A percentile compares a stretch with the other conserved stretches of the same genome.
Conservation (phyloP, 2,113 vertebrate species). For the Lasiurus borealis region DNA sequence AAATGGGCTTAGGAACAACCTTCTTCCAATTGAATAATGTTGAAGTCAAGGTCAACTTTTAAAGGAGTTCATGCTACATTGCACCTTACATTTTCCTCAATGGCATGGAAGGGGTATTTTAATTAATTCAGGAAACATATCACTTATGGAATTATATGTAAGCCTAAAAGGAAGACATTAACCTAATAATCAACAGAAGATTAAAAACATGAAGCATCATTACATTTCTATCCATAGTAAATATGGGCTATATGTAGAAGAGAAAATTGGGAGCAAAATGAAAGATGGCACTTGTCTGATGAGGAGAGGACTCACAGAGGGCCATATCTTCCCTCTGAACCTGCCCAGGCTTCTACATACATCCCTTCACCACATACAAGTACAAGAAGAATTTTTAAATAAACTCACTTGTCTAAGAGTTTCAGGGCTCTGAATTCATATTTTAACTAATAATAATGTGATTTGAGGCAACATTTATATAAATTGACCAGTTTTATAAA, state of each 20-base stretch:
- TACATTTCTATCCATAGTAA: neutral
- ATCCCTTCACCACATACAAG: neutral
- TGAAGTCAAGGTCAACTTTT: constrained; percentile 31
- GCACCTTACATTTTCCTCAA: neutral
- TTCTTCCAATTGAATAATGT: neutral
- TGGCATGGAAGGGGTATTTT: neutral
- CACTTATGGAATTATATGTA: neutral
- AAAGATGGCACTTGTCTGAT: neutral
- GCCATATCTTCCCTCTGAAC: neutral
- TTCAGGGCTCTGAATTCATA: neutral
- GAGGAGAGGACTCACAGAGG: neutral
- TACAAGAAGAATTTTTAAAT: constrained; percentile 1
- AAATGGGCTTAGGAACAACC: neutral
- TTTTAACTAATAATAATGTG: neutral
- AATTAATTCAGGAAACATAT: constrained; percentile 31
- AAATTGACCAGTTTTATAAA: neutral
- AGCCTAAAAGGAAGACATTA: neutral
- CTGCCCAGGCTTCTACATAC: neutral
- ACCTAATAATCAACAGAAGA: neutral
- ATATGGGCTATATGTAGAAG: neutral
- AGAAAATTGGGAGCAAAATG: neutral
- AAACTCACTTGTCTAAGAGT: neutral
- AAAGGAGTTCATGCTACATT: neutral
- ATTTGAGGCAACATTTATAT: neutral
- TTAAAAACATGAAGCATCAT: neutral